Base-by-base conservation (phyloP, 2,888 invertebrate genomes). In the Cheilosia soror region DNA sequence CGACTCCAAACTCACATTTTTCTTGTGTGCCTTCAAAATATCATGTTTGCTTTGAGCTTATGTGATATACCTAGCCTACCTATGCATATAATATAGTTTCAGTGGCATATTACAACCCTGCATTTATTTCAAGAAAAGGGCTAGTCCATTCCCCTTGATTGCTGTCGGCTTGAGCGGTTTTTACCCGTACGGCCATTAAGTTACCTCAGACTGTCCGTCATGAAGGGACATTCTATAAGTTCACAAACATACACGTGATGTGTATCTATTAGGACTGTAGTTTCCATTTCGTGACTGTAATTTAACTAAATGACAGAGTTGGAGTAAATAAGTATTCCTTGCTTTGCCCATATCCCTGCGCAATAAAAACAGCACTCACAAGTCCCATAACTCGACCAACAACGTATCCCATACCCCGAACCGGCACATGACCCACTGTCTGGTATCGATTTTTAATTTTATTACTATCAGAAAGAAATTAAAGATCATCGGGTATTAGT, bases 211-310 rank as follows among this genome's bases (percentile, higher is more conserved):
- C 15, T 9, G 15, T 3, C 15, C 7, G 15, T 15, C 20, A 20
- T 20, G 20, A 20, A 20, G 20, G 20, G 20, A 47, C 42, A n/a
- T 5, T 15, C 42, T 42, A 25, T 7, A 7, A 11, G 31, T 15
- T 29, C 20, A 13, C 60, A 5, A 40, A 20, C 9, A 29, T 40
- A 13, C 53, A 58, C 42, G 37, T 72, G 66, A 57, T 57, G 68
- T 42, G 60, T 57, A 63, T 75, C 68, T 31, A 62, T 68, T 73
- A 62, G 55, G 63, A 47, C 31, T n/a, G 60, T 37, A 65, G 49
- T 60, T 80, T 80, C 66, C 66, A 44, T 79, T 69, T 84, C 80
- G 80, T 80, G 84, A 80, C 65, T 60, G 75, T 71, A 80, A 84
- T 75, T 63, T 66, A 60, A 71, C 75, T 66, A 69, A 80, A 84